Base-by-base conservation (phyloP, 2,797 vertebrate species). In the Gadopsis marmoratus region DNA sequence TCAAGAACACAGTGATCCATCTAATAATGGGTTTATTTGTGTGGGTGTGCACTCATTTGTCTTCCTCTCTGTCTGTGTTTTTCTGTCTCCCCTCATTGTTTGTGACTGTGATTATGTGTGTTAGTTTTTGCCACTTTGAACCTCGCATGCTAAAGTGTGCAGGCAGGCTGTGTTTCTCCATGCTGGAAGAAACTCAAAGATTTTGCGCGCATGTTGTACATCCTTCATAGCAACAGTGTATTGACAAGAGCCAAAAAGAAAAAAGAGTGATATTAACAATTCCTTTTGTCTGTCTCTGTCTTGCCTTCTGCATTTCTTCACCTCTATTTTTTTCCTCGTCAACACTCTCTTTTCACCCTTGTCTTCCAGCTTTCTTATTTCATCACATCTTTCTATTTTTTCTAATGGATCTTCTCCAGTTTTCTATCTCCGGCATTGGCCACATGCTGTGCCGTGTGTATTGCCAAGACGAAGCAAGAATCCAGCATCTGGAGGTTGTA, bases 381-480 rank as follows among this genome's bases (percentile, higher is more conserved):
- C 61, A 66, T 75, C 66, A 64, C 54, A 51, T 81, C 58, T 73
- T 54, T 53, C 26, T 48, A 21, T 60, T 76, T 64, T 23, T 23
- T 84, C 19, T 41, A 59, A 64, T 69, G 23, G 39, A 63, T 78
- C 68, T 60, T 62, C 45, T 41, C 12, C 67, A 51, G 55, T 65
- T 48, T 61, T 60, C 41, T 45, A 75, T 74, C 83, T 65, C 16
- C 48, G 48, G 61, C 51, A 29, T 65, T 55, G 74, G 12, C 67
- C 72, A 63, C 83, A 79, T 78, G 81, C 83, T 71, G 68, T 65
- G 74, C 48, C 70, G 51, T 71, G 78, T 80, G 81, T 41, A 26
- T 69, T 35, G 65, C 35, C 21, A 35, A 56, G 69, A 75, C 43
- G 47, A 72, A 80, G 58, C 14, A 4, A 45, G 48, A 62, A 79